These are phyloP conservation scores for Microtus montanus DNA, from an alignment of 2,113 vertebrate genomes.

Conservation along the genomic window DNA sequence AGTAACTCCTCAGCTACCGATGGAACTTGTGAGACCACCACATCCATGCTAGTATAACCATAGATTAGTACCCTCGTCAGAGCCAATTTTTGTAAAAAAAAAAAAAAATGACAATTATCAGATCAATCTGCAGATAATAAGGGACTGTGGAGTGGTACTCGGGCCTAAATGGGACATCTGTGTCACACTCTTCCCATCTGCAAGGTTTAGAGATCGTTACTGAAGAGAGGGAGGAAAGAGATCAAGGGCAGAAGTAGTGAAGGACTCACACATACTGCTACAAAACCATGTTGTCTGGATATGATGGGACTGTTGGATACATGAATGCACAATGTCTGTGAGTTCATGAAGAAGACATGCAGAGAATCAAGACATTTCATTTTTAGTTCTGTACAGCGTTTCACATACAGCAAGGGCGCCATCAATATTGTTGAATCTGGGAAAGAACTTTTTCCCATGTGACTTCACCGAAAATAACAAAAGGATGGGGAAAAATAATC, in stretches of 20 bases:
- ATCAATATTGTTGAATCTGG: constrained; percentile 33
- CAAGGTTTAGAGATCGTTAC: background rate
- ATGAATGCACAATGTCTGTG: background rate
- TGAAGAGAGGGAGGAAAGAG: background rate
- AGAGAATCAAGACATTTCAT: background rate
- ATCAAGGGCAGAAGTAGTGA: background rate
- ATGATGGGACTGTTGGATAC: background rate
- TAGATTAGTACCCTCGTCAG: background rate
- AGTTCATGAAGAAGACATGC: background rate
- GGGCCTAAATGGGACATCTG: background rate
- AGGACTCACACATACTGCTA: background rate
- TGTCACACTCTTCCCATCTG: background rate
- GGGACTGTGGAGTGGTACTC: background rate
- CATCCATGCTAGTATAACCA: background rate
- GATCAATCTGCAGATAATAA: background rate
- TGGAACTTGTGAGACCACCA: background rate
- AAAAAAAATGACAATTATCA: background rate
- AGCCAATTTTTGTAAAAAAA: background rate
- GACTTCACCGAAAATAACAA: background rate
- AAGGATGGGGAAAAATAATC: background rate
- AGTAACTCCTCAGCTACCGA: background rate
- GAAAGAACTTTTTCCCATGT: background rate
- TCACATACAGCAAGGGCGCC: background rate
- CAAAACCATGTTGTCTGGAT: background rate
- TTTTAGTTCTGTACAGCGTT: constrained; percentile 29